A percentile compares a stretch with the other conserved stretches of the same genome.
Evolutionary conservation across 2,888 invertebrate species (phyloP).

Genomic region (Saturnia japonica): DNA sequence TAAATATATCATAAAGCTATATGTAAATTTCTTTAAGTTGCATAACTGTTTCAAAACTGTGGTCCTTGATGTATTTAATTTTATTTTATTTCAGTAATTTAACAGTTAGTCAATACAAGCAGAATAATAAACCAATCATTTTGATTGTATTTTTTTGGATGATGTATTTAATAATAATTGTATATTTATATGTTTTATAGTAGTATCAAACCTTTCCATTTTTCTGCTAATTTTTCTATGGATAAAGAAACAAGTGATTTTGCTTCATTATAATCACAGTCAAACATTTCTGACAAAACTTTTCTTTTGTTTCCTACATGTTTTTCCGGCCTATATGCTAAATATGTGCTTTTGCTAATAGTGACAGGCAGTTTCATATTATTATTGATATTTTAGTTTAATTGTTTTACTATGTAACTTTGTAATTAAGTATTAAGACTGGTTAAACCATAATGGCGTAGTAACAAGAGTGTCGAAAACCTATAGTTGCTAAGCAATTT

Average conservation of each 20-base stretch:
- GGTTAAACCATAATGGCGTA: not conserved
- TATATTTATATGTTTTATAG: not conserved
- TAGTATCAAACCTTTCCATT: slow-evolving; percentile 62
- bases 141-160: too few species aligned
- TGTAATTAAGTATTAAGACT: not conserved
- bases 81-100: not conserved
- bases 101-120: not conserved
- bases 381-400: not conserved
- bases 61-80: not conserved
- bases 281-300: slow-evolving; percentile 76
- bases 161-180: not conserved
- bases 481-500: not conserved
- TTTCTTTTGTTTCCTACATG: slow-evolving; percentile 64
- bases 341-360: slow-evolving; percentile 65
- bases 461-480: not conserved
- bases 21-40: not conserved
- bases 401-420: not conserved
- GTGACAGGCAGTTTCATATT: slow-evolving; percentile 63
- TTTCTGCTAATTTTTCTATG: slow-evolving; percentile 70
- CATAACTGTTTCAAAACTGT: not conserved
- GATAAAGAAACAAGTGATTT: slow-evolving; percentile 73
- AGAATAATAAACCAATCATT: too few species aligned
- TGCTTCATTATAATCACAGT: slow-evolving; percentile 75
- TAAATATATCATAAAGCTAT: not conserved
- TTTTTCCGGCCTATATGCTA: slow-evolving; percentile 64